These are phyloP conservation scores for Zoanthus solanderi DNA, from an alignment of 92 coral and sea anemone genomes.

Conservation along the genomic window DNA sequence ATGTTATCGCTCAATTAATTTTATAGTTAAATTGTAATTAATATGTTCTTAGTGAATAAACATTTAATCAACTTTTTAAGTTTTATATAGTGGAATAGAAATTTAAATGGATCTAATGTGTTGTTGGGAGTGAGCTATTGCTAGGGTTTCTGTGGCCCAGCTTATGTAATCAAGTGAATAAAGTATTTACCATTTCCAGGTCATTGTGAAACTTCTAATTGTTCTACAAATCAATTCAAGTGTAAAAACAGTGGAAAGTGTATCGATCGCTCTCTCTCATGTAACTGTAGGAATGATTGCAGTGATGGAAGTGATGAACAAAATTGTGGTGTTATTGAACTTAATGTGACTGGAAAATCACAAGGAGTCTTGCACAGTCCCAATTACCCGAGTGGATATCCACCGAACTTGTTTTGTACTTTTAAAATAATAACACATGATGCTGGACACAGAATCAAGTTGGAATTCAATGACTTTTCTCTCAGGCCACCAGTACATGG, in stretches of 20 bases:
- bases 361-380: slow-evolving; percentile 16
- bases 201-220: neutral
- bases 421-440: slow-evolving; percentile 28
- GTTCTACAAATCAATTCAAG: slow-evolving; percentile 17
- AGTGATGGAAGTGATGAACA: neutral
- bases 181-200: neutral
- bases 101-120: too few relatives aligned
- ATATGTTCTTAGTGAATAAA: too few relatives aligned
- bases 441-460: slow-evolving; percentile 10
- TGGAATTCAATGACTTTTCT: slow-evolving; percentile 22
- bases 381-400: neutral
- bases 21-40: too few relatives aligned
- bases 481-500: neutral
- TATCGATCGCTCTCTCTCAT: neutral
- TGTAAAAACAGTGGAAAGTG: slow-evolving; percentile 24
- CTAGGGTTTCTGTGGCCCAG: neutral
- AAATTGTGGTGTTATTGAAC: neutral
- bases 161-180: neutral
- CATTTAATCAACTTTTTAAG: too few relatives aligned
- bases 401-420: neutral
- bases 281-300: slow-evolving; percentile 14
- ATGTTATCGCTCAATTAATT: too few relatives aligned
- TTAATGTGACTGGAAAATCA: slow-evolving; percentile 22
- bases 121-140: neutral
- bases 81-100: too few relatives aligned